These are phyloP conservation scores for Sebastolobus alascanus DNA, from an alignment of 2,797 vertebrate genomes.

Conservation along the genomic window DNA sequence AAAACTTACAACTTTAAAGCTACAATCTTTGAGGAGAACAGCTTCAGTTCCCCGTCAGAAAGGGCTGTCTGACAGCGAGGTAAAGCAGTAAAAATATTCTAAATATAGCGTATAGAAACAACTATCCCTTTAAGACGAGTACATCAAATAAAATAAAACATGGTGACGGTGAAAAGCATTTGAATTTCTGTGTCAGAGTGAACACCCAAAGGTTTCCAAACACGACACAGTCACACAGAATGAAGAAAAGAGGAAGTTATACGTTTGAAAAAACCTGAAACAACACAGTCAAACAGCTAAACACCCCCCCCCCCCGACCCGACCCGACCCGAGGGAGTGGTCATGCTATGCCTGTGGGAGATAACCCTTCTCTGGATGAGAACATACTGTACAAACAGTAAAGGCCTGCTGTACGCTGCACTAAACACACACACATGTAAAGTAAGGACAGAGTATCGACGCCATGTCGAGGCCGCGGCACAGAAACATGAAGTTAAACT, in stretches of 20 bases:
- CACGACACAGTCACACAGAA: too few relatives aligned
- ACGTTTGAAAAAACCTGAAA: too few relatives aligned
- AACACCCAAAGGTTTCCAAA: too few relatives aligned
- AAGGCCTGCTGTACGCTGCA: conserved; percentile 13
- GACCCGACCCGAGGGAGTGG: conserved; percentile 37
- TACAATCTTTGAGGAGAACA: too few relatives aligned
- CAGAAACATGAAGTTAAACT: conserved; percentile 5
- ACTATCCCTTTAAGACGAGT: neutral
- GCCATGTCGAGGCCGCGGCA: neutral
- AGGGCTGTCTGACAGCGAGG: too few relatives aligned
- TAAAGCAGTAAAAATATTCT: too few relatives aligned
- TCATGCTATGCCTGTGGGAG: conserved; percentile 44
- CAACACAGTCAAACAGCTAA: too few relatives aligned
- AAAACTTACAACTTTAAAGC: too few relatives aligned
- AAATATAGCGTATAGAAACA: too few relatives aligned
- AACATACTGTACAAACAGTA: conserved; percentile 34
- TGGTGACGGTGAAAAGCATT: neutral
- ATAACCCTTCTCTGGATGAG: conserved; percentile 60
- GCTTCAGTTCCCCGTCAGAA: too few relatives aligned
- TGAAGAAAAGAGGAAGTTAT: too few relatives aligned
- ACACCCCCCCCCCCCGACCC: too few relatives aligned
- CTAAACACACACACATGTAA: conserved; percentile 28
- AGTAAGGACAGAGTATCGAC: neutral
- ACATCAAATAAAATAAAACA: neutral
- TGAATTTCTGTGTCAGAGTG: neutral